A percentile compares a stretch with the other conserved stretches of the same genome.
phyloP scores from a whole-genome alignment of 2,888 invertebrate genomes.

The Phragmatobia fuliginosa region DNA sequence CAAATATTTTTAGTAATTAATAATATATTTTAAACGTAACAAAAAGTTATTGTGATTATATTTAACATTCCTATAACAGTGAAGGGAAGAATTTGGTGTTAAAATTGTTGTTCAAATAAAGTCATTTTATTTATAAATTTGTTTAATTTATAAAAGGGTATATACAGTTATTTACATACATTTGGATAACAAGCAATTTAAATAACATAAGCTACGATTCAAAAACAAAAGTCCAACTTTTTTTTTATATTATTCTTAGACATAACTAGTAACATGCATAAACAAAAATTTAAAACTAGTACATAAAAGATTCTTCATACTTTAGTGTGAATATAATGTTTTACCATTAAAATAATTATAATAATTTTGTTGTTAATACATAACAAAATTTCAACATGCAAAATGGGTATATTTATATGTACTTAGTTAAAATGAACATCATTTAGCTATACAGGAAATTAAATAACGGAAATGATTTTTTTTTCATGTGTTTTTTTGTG shows the following conservation, averaged over 20 bases:
- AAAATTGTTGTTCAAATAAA: slow-evolving; percentile 46
- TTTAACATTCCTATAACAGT: slow-evolving; percentile 44
- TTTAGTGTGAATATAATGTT: background rate
- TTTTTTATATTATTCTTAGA: slow-evolving; percentile 20
- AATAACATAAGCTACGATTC: slow-evolving; percentile 21
- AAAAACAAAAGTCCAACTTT: slow-evolving; percentile 16
- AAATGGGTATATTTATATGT: background rate
- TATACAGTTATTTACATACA: slow-evolving; percentile 44
- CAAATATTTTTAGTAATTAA: background rate
- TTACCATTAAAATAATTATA: background rate
- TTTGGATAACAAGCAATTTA: slow-evolving; percentile 31
- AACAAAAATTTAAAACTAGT: slow-evolving; percentile 21
- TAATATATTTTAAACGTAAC: slow-evolving; percentile 11
- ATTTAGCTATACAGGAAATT: background rate
- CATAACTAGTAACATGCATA: background rate
- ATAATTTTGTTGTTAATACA: background rate
- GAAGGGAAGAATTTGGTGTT: slow-evolving; percentile 27
- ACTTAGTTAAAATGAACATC: background rate
- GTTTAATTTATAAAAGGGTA: slow-evolving; percentile 40
- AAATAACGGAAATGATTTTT: background rate
- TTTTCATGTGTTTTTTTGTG: background rate
- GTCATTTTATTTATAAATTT: slow-evolving; percentile 28
- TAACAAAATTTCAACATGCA: background rate
- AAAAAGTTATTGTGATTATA: slow-evolving; percentile 18
- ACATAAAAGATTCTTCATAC: slow-evolving; percentile 26